These are phyloP conservation scores for Gulo gulo DNA, from an alignment of 2,113 vertebrate genomes.

Conservation along the genomic window DNA sequence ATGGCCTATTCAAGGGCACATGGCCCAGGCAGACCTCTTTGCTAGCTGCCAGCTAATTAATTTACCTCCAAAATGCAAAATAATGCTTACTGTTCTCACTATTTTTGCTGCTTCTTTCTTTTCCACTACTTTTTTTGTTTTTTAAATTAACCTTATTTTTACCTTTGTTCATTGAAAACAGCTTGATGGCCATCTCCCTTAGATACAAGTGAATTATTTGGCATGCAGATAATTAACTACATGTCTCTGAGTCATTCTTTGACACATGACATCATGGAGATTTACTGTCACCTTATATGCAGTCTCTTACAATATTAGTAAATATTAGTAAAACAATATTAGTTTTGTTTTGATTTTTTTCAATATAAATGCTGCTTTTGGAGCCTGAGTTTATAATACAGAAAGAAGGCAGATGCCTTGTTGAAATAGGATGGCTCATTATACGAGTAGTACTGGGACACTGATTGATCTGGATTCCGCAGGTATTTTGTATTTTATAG, in stretches of 20 bases:
- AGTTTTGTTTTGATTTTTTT: neutral
- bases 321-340: neutral
- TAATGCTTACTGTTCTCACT: neutral
- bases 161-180: neutral
- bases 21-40: neutral
- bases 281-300: neutral
- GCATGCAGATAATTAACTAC: neutral
- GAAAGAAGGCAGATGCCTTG: neutral
- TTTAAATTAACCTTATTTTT: neutral
- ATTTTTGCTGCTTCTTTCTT: neutral
- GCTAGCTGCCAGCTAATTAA: conserved; percentile 2
- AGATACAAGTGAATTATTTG: neutral
- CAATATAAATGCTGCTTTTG: neutral
- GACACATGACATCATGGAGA: neutral
- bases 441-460: neutral
- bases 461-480: neutral
- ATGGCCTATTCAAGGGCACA: neutral
- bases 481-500: neutral
- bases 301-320: neutral
- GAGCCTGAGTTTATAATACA: neutral
- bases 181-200: neutral
- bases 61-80: conserved; percentile 51
- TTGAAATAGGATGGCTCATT: neutral
- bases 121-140: neutral
- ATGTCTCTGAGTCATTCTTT: conserved; percentile 8